Evolutionary conservation across 2,888 invertebrate genomes (phyloP).

Genomic region (Dasypogon diadema): DNA sequence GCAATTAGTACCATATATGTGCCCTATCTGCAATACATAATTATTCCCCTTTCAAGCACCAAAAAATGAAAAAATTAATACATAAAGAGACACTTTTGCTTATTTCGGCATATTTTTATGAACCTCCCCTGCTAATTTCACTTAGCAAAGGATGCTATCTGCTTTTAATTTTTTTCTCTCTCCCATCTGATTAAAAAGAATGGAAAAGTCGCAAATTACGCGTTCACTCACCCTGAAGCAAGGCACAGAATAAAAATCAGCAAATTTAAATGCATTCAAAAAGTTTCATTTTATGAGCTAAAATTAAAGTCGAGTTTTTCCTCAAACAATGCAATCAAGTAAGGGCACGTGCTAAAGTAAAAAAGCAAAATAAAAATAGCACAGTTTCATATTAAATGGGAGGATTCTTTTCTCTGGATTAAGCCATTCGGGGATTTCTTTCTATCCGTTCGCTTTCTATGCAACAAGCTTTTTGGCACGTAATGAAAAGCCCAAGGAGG

Average conservation of each 20-base stretch:
- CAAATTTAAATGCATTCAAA: constrained; percentile 27
- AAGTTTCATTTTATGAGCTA: neutral
- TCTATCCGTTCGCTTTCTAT: constrained; percentile 15
- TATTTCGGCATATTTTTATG: neutral
- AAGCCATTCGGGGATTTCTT: neutral
- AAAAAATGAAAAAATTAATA: too few species aligned
- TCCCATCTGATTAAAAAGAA: constrained; percentile 20
- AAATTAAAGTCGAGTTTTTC: constrained; percentile 12
- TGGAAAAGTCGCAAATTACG: constrained; percentile 22
- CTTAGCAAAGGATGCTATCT: constrained; percentile 2
- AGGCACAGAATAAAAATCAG: constrained; percentile 23
- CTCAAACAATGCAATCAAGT: constrained; percentile 38
- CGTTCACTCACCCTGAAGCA: neutral
- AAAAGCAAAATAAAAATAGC: constrained; percentile 28
- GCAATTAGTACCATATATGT: too few species aligned
- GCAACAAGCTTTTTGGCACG: constrained; percentile 48
- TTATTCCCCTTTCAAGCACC: too few species aligned
- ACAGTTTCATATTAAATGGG: constrained; percentile 8
- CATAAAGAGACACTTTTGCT: too few species aligned
- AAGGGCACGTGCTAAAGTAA: constrained; percentile 30
- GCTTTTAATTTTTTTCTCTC: constrained; percentile 7
- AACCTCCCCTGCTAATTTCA: constrained; percentile 18
- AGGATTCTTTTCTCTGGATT: neutral
- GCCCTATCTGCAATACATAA: too few species aligned
- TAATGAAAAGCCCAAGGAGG: constrained; percentile 26